A percentile compares a stretch with the other conserved stretches of the same genome.
These are phyloP conservation scores for Rhinoderma darwinii DNA, from an alignment of 2,113 vertebrate species.

Conservation along the genomic window DNA sequence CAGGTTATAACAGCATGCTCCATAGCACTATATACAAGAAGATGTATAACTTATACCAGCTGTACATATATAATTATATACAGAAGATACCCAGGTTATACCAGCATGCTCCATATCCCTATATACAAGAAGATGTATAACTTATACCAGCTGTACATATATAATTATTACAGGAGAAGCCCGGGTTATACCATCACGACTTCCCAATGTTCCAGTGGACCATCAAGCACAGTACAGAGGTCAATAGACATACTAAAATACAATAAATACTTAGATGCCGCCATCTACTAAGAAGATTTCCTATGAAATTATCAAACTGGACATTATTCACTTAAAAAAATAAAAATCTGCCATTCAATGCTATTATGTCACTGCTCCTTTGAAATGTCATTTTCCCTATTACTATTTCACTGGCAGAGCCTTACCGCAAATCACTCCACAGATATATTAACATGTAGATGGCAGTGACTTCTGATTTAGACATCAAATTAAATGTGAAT, in stretches of 20 bases:
- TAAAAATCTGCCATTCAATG: not conserved
- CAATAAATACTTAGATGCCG: not conserved
- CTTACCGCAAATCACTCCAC: constrained; percentile 21
- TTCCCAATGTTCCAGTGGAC: not conserved
- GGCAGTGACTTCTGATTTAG: constrained; percentile 68
- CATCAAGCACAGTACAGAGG: not conserved
- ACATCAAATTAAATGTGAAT: constrained; percentile 70
- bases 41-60: not conserved
- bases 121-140: not conserved
- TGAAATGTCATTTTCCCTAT: constrained; percentile 46
- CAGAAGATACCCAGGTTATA: not conserved
- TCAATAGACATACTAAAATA: not conserved
- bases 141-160: not conserved
- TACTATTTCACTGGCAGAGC: constrained; percentile 26
- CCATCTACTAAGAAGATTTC: not conserved
- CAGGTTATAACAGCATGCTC: not conserved
- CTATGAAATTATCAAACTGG: constrained; percentile 13
- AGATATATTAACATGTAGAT: constrained; percentile 54
- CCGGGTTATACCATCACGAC: not conserved
- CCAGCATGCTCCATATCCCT: no score
- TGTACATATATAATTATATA: not conserved
- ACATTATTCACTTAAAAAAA: constrained; percentile 39
- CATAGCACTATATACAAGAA: not conserved
- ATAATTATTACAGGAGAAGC: not conserved
- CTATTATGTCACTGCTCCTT: constrained; percentile 10